Percentiles rank a stretch among this genome's conserved stretches.
Conservation (phyloP, 2,888 invertebrate species). For the Thera obeliscata region DNA sequence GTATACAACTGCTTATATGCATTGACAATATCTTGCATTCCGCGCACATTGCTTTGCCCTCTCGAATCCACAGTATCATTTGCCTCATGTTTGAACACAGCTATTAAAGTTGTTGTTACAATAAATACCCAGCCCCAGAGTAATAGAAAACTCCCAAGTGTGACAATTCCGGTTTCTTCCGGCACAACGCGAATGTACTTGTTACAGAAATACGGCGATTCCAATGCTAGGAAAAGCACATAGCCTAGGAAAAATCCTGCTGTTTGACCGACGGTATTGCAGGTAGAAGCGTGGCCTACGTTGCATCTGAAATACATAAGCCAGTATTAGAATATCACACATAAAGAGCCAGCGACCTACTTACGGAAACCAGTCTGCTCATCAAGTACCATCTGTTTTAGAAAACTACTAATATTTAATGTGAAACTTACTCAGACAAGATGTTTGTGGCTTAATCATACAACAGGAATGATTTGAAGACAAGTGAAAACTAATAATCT, state of each 20-base stretch:
- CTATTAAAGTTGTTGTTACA: slow-evolving; percentile 94
- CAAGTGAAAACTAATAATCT: too few species aligned
- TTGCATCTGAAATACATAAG: slow-evolving; percentile 87
- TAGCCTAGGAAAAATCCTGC: slow-evolving; percentile 98
- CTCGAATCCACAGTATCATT: slow-evolving; percentile 63
- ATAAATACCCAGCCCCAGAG: slow-evolving; percentile 98
- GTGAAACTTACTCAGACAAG: too few species aligned
- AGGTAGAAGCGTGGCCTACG: slow-evolving; percentile 99
- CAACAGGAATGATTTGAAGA: too few species aligned
- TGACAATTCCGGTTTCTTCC: slow-evolving; percentile 88
- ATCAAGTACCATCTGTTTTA: too few species aligned
- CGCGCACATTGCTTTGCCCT: slow-evolving; percentile 63
- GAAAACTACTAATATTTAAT: too few species aligned
- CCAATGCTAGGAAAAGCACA: slow-evolving; percentile 97
- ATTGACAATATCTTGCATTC: slow-evolving; percentile 76
- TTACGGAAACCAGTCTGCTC: too few species aligned
- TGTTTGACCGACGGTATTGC: slow-evolving; percentile 99
- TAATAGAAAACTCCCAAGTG: slow-evolving; percentile 92
- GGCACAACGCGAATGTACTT: slow-evolving; percentile 92
- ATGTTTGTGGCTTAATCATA: too few species aligned
- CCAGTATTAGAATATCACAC: too few species aligned
- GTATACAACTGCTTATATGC: slow-evolving; percentile 93
- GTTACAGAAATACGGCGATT: slow-evolving; percentile 98
- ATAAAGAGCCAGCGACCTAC: too few species aligned
- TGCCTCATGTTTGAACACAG: slow-evolving; percentile 93